Base-by-base conservation (phyloP, 2,888 invertebrate species). In the Xylota segnis region DNA sequence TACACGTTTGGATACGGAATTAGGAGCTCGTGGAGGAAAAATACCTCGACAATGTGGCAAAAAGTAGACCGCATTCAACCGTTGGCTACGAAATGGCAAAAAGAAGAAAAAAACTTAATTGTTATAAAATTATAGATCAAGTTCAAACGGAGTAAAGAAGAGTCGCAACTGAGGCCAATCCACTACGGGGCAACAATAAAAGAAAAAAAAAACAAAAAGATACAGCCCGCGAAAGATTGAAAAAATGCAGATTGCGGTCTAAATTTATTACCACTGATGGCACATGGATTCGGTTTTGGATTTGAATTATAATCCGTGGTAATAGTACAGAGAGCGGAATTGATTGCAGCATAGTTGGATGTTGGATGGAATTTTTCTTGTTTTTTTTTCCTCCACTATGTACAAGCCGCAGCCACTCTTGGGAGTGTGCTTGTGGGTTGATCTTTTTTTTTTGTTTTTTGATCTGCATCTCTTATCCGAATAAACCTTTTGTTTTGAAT, bases 171-270 rank as follows among this genome's bases (percentile, higher is more conserved):
- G 61, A 83, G 50, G 65, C 72, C 59, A 72, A 76, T 83, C 12
- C 29, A 10, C 61, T 52, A 37, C 32, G 61, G 23, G 23, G 23
- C 47, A 34, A 54, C 37, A 37, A 37, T 7, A 37, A 9, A 9
- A 34, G 34, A 45, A 45, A 43, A 16, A 29, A 18, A 50, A 66
- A 32, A 45, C 40, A 45, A 63, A 77, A 61, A 37, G 14, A 12
- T 43, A 34, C n/a, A 56, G 29, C 61, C 3, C 34, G 34, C 27
- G 16, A 5, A 52, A 63, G 37, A 76, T 63, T 70, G 47, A 58
- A 82, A 76, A 83, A 72, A 74, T 74, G 72, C 77, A 78, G 56
- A 78, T 77, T 83, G 83, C 50, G 83, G 78, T 83, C 63, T 58
- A 47, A 65, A 84, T 75, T 84, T 78, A 83, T 79, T 65, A 63